Evolutionary conservation across 2,888 invertebrate species (phyloP).

Genomic region (Trachelus tabidus): DNA sequence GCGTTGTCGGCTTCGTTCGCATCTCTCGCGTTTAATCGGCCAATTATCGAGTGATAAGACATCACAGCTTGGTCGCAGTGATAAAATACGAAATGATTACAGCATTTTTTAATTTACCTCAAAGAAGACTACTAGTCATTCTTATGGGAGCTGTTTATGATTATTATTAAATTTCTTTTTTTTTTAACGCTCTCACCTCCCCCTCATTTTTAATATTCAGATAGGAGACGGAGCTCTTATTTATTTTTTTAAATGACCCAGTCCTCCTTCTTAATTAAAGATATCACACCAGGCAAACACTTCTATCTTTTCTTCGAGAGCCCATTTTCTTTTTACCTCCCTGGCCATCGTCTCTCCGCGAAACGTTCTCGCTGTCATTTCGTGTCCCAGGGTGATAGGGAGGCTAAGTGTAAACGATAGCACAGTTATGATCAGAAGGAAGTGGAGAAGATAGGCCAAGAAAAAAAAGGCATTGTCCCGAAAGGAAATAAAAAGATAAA

Average conservation of each 20-base stretch:
- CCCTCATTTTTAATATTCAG: conserved; percentile 40
- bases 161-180: not conserved
- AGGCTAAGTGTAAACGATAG: conserved; percentile 62
- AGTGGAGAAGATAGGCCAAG: conserved; percentile 21
- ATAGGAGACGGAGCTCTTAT: conserved; percentile 22
- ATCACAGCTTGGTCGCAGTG: not conserved
- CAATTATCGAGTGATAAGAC: not conserved
- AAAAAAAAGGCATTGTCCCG: conserved; percentile 13
- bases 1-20: conserved; percentile 25
- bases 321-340: not conserved
- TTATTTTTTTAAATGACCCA: not conserved
- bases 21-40: conserved; percentile 15
- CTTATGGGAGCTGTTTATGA: not conserved
- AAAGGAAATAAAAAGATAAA: conserved; percentile 33
- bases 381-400: conserved; percentile 10
- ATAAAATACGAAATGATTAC: not conserved
- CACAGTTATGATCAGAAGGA: conserved; percentile 56
- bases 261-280: conserved; percentile 59
- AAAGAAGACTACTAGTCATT: conserved; percentile 10
- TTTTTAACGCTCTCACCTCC: not conserved
- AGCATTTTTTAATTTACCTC: conserved; percentile 5
- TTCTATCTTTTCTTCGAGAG: conserved; percentile 46
- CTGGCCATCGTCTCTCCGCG: not conserved
- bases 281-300: conserved; percentile 48
- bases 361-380: not conserved